These are phyloP conservation scores for Rhodophaea formosa DNA, from an alignment of 2,888 invertebrate genomes.

Conservation along the genomic window DNA sequence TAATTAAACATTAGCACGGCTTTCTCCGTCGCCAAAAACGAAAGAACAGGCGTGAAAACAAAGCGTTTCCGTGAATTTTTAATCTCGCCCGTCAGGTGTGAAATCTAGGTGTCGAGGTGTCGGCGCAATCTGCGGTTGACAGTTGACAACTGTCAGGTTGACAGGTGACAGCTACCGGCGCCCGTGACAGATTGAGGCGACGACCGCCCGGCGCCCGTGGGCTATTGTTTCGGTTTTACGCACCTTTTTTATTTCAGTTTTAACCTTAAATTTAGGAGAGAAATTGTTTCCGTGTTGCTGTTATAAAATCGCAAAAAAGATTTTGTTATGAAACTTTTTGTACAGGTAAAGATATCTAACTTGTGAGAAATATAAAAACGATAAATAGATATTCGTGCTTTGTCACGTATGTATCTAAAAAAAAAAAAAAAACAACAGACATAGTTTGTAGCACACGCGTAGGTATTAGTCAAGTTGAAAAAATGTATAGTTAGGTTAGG, in stretches of 20 bases:
- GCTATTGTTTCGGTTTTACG: constrained; percentile 45
- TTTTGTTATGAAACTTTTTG: too few relatives aligned
- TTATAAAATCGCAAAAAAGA: too few relatives aligned
- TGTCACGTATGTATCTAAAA: too few relatives aligned
- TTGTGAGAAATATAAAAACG: too few relatives aligned
- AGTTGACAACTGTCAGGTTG: constrained; percentile 53
- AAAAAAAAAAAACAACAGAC: too few relatives aligned
- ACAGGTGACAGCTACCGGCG: constrained; percentile 55
- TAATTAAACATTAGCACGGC: constrained; percentile 2
- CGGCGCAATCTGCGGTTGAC: constrained; percentile 55
- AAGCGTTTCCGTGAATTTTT: constrained; percentile 26
- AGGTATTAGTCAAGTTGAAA: too few relatives aligned
- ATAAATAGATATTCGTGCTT: too few relatives aligned
- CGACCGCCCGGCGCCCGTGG: constrained; percentile 47
- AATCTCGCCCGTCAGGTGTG: constrained; percentile 42
- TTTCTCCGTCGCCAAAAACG: not conserved
- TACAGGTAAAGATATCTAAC: too few relatives aligned
- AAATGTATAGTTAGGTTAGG: too few relatives aligned
- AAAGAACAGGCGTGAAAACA: not conserved
- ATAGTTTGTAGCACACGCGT: too few relatives aligned
- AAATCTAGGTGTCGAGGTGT: constrained; percentile 45
- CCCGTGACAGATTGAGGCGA: constrained; percentile 71
- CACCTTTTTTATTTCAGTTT: constrained; percentile 44
- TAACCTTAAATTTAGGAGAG: constrained; percentile 27
- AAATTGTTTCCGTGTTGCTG: not conserved